Evolutionary conservation across 2,888 invertebrate genomes (phyloP).

Genomic region (Catocala sponsa): DNA sequence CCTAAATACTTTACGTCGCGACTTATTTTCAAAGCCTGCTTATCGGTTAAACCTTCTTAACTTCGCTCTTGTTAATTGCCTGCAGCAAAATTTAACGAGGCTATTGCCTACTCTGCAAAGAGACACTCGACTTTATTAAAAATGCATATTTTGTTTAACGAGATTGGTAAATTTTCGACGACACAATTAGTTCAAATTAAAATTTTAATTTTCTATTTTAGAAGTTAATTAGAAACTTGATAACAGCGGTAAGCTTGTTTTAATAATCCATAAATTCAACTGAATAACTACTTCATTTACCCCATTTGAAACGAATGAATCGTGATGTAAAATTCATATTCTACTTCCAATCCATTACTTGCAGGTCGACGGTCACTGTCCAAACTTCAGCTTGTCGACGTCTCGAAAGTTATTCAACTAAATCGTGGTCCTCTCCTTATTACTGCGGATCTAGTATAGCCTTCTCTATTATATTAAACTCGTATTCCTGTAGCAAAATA

Average conservation of each 20-base stretch:
- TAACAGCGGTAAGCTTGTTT: no score
- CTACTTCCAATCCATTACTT: conserved; percentile 1
- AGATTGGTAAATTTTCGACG: conserved; percentile 4
- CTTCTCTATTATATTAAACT: background rate
- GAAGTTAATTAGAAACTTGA: no score
- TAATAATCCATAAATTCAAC: no score
- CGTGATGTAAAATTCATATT: conserved; percentile 3
- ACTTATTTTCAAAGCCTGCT: conserved; percentile 12
- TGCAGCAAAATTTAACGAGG: conserved; percentile 9
- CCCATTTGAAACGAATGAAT: background rate
- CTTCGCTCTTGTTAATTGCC: conserved; percentile 1
- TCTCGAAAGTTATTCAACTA: conserved; percentile 7
- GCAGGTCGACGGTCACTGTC: conserved; percentile 3
- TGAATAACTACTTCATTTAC: no score
- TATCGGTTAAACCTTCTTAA: conserved; percentile 1
- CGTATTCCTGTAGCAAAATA: conserved; percentile 3
- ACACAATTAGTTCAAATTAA: background rate
- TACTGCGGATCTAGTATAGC: background rate
- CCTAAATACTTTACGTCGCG: conserved; percentile 36
- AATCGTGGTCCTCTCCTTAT: background rate
- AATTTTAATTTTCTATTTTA: conserved; percentile 1
- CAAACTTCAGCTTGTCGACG: background rate
- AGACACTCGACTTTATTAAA: background rate
- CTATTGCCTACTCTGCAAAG: conserved; percentile 1
- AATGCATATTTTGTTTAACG: conserved; percentile 6